These are phyloP conservation scores for Tursiops truncatus DNA, from an alignment of 2,113 vertebrate species.

Conservation along the genomic window DNA sequence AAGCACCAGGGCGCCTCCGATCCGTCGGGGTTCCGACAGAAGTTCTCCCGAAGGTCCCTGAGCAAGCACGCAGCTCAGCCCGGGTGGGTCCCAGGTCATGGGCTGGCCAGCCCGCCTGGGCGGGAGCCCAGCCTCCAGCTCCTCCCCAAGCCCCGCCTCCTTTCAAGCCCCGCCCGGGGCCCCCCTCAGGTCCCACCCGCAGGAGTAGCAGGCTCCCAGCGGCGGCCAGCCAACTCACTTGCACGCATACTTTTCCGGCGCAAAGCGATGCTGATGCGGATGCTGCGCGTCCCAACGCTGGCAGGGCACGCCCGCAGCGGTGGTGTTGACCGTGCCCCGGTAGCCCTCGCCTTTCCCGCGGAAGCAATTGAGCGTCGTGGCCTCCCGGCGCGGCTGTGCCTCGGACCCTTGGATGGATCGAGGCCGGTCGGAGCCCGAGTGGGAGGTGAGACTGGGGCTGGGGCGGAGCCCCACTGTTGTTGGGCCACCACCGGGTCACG, in stretches of 20 bases:
- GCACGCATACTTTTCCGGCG: slow-evolving; percentile 93
- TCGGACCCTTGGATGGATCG: neutral
- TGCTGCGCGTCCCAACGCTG: slow-evolving; percentile 94
- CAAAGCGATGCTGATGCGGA: slow-evolving; percentile 92
- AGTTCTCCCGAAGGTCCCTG: slow-evolving; percentile 96
- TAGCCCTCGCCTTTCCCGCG: slow-evolving; percentile 93
- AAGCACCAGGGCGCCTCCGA: slow-evolving; percentile 99
- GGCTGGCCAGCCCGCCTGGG: too few species aligned
- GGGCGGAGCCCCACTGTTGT: neutral
- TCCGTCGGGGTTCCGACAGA: slow-evolving; percentile 96
- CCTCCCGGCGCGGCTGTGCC: neutral
- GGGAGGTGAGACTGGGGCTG: neutral
- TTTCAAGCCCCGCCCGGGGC: neutral
- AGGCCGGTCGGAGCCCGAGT: neutral
- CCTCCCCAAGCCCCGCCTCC: neutral
- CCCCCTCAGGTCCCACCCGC: neutral
- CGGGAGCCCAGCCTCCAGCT: neutral
- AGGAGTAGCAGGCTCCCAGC: neutral
- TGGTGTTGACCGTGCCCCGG: slow-evolving; percentile 91
- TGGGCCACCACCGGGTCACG: neutral
- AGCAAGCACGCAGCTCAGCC: neutral
- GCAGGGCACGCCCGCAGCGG: slow-evolving; percentile 91
- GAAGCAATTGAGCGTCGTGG: slow-evolving; percentile 87
- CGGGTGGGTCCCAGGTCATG: neutral
- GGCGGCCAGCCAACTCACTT: slow-evolving; percentile 85